Evolutionary conservation across 2,113 vertebrate genomes (phyloP).

Genomic region (Murina feae): DNA sequence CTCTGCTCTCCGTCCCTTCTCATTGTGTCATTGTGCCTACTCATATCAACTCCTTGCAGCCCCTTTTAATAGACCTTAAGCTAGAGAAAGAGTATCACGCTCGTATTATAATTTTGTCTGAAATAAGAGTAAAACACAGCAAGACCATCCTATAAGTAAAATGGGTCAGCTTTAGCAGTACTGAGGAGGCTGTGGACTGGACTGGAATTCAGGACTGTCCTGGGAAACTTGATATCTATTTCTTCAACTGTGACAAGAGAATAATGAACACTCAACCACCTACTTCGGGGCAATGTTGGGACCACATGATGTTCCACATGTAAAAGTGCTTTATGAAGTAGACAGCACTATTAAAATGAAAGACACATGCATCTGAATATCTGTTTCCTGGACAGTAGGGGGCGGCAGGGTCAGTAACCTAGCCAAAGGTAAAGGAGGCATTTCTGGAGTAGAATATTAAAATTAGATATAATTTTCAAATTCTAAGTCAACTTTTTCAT

Average conservation of each 20-base stretch:
- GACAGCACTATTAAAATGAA: not conserved
- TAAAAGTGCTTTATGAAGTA: not conserved
- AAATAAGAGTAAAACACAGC: not conserved
- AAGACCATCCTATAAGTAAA: not conserved
- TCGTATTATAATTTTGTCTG: not conserved
- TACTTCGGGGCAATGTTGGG: not conserved
- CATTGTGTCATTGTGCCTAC: not conserved
- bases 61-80: not conserved
- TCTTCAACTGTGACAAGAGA: not conserved
- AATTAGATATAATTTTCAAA: not conserved
- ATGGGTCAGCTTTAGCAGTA: not conserved
- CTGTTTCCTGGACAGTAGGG: not conserved
- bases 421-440: not conserved
- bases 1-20: not conserved
- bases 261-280: not conserved
- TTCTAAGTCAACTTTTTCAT: not conserved
- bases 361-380: not conserved
- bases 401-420: not conserved
- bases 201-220: not conserved
- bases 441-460: not conserved
- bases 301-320: not conserved
- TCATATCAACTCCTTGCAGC: not conserved
- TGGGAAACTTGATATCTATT: not conserved
- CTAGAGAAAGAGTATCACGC: not conserved
- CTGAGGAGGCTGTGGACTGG: not conserved